Conservation (phyloP, 1,140 invertebrate species). For the Samia ricini region DNA sequence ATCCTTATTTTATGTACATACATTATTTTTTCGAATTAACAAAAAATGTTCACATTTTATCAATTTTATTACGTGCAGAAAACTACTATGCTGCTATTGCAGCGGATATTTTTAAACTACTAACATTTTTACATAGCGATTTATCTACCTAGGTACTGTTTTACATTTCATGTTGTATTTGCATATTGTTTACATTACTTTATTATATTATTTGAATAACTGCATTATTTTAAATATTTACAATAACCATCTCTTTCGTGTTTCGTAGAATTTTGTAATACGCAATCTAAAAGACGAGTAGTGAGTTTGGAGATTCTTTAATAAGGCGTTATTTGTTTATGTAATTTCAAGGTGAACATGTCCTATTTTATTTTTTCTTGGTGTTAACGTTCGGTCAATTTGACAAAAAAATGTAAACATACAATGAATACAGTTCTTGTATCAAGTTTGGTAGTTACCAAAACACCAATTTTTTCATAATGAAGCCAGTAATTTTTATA, state of each 20-base stretch:
- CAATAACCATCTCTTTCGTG: background rate
- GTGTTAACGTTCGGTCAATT: background rate
- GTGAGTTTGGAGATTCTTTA: background rate
- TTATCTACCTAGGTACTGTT: background rate
- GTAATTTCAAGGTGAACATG: conserved; percentile 16
- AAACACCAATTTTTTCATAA: no score
- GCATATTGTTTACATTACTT: background rate
- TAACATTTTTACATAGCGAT: background rate
- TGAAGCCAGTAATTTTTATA: no score
- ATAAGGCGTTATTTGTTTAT: background rate
- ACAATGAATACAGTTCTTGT: no score
- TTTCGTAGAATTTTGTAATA: background rate
- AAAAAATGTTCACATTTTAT: no score
- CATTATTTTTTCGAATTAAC: no score
- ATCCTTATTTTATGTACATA: no score
- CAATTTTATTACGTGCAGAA: no score
- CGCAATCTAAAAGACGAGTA: background rate
- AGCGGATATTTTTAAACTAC: background rate
- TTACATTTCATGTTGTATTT: background rate
- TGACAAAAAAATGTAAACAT: background rate
- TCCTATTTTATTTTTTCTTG: background rate
- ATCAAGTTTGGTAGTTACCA: no score
- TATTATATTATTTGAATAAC: background rate
- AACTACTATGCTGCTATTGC: no score
- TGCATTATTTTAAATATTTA: background rate